Base-by-base conservation (phyloP, 2,113 vertebrate species). In the Pogonocichla stellata region DNA sequence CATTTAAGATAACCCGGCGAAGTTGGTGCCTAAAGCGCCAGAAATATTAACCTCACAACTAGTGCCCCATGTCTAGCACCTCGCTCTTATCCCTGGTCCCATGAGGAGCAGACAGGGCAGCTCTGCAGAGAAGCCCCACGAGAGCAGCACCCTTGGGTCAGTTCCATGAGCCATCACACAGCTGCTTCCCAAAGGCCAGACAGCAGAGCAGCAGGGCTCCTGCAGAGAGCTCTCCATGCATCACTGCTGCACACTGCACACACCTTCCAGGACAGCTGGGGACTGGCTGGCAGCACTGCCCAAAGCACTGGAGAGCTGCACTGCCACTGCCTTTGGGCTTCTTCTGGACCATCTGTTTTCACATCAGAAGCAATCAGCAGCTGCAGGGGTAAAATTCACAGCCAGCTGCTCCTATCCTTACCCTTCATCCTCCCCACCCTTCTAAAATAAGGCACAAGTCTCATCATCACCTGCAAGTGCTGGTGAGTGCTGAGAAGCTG, bases 401-500 rank as follows among this genome's bases (percentile, higher is more conserved):
- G 79, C 16, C 87, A 84, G 79, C 88, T 88, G 79, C 28, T 83
- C 71, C 71, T 10, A 33, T 14, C 60, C 2, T 0, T 36, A 82
- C n/a, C 33, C 36, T 74, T 65, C 70, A 64, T 13, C 34, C 60
- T 70, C 78, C 26, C 9, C 9, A 16, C 22, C 6, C 19, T 92
- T 66, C 82, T 56, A 60, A 64, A 89, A 60, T 5, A 10, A 34
- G 86, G 61, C 57, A 67, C 48, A 64, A 72, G 53, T 34, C 80
- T 89, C 80, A 74, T 24, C 60, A 47, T 42, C 70, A 75, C 36
- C 53, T 74, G n/a, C 80, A 89, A 79, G 65, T 10, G 56, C 79
- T 79, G 79, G 8, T 54, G 74, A 89, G 54, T 14, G 34, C 40
- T 80, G 70, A 88, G 58, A 91, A 75, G 81, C 74, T 86, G 47